phyloP scores from a whole-genome alignment of 2,113 vertebrate species.

The Acanthochromis polyacanthus region DNA sequence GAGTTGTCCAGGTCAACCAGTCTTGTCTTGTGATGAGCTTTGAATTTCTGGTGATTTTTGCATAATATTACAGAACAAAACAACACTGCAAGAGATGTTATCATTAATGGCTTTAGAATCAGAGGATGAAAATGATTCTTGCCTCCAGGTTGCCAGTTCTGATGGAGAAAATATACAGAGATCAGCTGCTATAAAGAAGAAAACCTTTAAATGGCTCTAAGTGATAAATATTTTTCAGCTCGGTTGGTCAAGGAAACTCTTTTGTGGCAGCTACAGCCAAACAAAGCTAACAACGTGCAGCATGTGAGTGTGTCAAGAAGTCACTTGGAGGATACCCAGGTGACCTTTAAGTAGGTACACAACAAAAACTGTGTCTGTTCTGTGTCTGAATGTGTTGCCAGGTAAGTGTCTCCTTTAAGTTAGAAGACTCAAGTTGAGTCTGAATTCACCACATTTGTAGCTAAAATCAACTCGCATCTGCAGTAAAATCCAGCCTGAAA shows the following conservation, averaged over 20 bases:
- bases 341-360: slow-evolving; percentile 52
- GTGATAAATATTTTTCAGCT: neutral
- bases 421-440: neutral
- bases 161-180: neutral
- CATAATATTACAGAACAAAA: no score
- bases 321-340: slow-evolving; percentile 16
- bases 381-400: slow-evolving; percentile 26
- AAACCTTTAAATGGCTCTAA: neutral
- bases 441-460: neutral
- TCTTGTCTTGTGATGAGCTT: no score
- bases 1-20: neutral
- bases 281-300: slow-evolving; percentile 10
- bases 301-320: slow-evolving; percentile 13
- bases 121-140: neutral
- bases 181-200: neutral
- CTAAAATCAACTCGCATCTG: neutral
- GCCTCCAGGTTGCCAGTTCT: no score
- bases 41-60: no score
- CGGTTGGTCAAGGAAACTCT: slow-evolving; percentile 30
- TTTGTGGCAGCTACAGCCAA: slow-evolving; percentile 9
- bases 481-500: slow-evolving; percentile 12
- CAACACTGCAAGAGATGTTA: no score
- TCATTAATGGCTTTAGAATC: no score
- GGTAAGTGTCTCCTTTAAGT: slow-evolving; percentile 20
- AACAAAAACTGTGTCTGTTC: slow-evolving; percentile 40